Evolutionary conservation across 2,888 invertebrate genomes (phyloP).

Genomic region (Synanthedon myopaeformis): DNA sequence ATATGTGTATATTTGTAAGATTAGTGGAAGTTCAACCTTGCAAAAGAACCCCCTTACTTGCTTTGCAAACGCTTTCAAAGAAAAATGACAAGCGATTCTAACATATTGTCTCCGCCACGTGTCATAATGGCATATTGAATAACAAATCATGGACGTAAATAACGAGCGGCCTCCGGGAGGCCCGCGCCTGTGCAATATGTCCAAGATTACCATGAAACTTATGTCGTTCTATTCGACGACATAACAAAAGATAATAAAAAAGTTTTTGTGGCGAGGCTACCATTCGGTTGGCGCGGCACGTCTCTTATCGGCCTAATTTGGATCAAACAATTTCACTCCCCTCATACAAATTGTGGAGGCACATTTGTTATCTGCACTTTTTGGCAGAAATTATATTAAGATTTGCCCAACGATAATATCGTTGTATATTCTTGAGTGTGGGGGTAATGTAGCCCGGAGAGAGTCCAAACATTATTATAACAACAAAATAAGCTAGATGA

Average conservation of each 20-base stretch:
- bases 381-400: slow-evolving; percentile 63
- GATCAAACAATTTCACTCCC: slow-evolving; percentile 60
- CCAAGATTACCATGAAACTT: slow-evolving; percentile 21
- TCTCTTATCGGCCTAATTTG: slow-evolving; percentile 60
- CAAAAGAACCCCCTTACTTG: slow-evolving; percentile 11
- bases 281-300: slow-evolving; percentile 39
- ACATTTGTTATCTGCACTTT: slow-evolving; percentile 63
- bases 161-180: slow-evolving; percentile 11
- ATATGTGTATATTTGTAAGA: slow-evolving; percentile 23
- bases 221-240: slow-evolving; percentile 15
- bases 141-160: slow-evolving; percentile 23
- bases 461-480: slow-evolving; percentile 42
- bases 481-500: slow-evolving; percentile 46
- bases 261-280: slow-evolving; percentile 35
- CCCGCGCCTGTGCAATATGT: slow-evolving; percentile 10
- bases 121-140: slow-evolving; percentile 23
- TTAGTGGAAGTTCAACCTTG: neutral
- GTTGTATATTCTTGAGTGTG: slow-evolving; percentile 48
- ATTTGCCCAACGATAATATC: slow-evolving; percentile 56
- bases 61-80: slow-evolving; percentile 10
- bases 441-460: slow-evolving; percentile 34
- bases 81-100: slow-evolving; percentile 26
- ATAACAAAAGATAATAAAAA: slow-evolving; percentile 23
- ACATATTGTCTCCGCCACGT: slow-evolving; percentile 15
- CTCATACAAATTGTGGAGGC: slow-evolving; percentile 49